Evolutionary conservation across 2,113 vertebrate species (phyloP).

Genomic region (Natator depressus): DNA sequence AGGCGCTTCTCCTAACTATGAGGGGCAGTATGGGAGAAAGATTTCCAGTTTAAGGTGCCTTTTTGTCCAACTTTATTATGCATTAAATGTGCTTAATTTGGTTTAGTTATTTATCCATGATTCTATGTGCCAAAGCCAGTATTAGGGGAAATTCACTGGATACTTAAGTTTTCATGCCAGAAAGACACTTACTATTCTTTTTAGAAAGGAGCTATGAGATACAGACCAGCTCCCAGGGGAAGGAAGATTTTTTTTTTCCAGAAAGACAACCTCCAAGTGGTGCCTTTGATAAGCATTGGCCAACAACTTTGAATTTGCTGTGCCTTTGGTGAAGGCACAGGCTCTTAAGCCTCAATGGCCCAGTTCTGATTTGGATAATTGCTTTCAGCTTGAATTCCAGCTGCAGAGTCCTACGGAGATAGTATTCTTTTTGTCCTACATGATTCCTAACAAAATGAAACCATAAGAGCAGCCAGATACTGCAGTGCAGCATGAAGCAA

Average conservation of each 20-base stretch:
- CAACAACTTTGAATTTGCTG: not conserved
- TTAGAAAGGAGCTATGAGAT: not conserved
- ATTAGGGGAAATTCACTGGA: not conserved
- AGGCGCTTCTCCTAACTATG: not conserved
- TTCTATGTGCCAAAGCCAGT: not conserved
- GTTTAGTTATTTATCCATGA: too few relatives aligned
- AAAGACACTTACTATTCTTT: not conserved
- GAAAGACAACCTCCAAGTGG: not conserved
- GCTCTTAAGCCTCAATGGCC: not conserved
- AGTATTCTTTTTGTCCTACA: not conserved
- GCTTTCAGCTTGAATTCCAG: not conserved
- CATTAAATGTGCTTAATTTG: not conserved
- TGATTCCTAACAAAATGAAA: not conserved
- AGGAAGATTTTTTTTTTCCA: not conserved
- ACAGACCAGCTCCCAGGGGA: not conserved
- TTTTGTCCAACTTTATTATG: too few relatives aligned
- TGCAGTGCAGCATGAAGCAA: not conserved
- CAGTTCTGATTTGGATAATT: not conserved
- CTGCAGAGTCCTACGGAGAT: not conserved
- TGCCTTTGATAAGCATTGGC: not conserved
- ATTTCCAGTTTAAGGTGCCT: too few relatives aligned
- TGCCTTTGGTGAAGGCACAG: not conserved
- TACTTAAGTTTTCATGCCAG: too few relatives aligned
- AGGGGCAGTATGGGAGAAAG: not conserved
- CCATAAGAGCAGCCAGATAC: not conserved